Evolutionary conservation across 1,140 invertebrate species (phyloP).

Genomic region (Diachasmimorpha longicaudata): DNA sequence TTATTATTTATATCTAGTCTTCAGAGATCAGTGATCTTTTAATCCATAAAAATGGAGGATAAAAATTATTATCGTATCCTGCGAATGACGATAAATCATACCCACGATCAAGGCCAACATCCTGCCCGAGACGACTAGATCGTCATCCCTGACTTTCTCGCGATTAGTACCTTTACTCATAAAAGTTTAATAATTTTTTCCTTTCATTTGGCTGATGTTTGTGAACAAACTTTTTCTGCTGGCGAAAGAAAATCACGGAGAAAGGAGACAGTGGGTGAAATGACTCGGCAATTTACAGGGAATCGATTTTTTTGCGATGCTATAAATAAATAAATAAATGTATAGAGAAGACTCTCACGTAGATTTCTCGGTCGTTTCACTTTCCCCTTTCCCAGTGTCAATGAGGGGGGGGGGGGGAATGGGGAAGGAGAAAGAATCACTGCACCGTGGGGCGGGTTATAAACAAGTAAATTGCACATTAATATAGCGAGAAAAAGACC

Average conservation of each 20-base stretch:
- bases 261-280: background rate
- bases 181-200: background rate
- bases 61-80: conserved; percentile 2
- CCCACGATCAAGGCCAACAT: background rate
- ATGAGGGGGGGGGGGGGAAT: conserved; percentile 10
- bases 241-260: background rate
- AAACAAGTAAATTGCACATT: background rate
- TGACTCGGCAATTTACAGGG: background rate
- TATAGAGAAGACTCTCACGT: background rate
- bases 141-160: conserved; percentile 4
- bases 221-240: background rate
- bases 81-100: conserved; percentile 6
- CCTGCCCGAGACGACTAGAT: background rate
- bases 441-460: background rate
- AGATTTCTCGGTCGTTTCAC: conserved; percentile 30
- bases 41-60: background rate
- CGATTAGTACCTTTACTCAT: background rate
- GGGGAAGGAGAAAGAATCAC: background rate
- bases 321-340: background rate
- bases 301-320: background rate
- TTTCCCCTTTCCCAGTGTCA: conserved; percentile 36
- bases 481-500: background rate
- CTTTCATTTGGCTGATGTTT: background rate
- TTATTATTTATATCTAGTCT: background rate
- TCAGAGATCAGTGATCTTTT: background rate